Base-by-base conservation (phyloP, 2,888 invertebrate species). In the Idaea biselata region DNA sequence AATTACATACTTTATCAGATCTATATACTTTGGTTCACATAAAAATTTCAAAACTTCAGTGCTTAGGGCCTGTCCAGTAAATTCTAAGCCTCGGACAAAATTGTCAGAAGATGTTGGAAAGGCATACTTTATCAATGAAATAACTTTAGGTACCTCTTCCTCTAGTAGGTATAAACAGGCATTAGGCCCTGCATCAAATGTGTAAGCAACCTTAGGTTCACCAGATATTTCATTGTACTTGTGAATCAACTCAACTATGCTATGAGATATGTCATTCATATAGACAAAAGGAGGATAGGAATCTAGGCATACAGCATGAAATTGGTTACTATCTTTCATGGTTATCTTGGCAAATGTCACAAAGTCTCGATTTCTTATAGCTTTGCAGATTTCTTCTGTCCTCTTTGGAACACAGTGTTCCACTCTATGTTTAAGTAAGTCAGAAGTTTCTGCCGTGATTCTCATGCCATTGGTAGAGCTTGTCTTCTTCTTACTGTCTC, bases 161-260 rank as follows among this genome's bases (percentile, higher is more conserved):
- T 97, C 95, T 59, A 97, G 87, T 16, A 98, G 87, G 87, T 97
- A 99, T 0, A 99, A 87, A 83, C 98, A 98, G 5, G 98, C 98
- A 93, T 99, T 99, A 59, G 99, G 97, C 6, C 99, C 99, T 62
- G 99, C 99, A 94, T 99, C 99, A 93, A 98, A 99, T 16, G 99
- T 99, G 83, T 99, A 99, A 0, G 98, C 98, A 7, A 97, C 96
- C 88, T 95, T 96, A 17, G 89, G 84, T 67, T 90, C 83, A n/a
- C 95, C 94, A 76, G 90, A 93, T 31, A 93, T 84, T 57, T 94
- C 90, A 86, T 99, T 99, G 81, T 96, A 98, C 18, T 93, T 89
- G 87, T 99, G 98, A 60, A 99, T 94, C 64, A 98, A 88, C 65
- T 96, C 93, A 5, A 96, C 94, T 62, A 99, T 95, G 25, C 94